A percentile compares a stretch with the other conserved stretches of the same genome.
Evolutionary conservation across 1,140 invertebrate species (phyloP).

Genomic region (Homalodisca vitripennis): DNA sequence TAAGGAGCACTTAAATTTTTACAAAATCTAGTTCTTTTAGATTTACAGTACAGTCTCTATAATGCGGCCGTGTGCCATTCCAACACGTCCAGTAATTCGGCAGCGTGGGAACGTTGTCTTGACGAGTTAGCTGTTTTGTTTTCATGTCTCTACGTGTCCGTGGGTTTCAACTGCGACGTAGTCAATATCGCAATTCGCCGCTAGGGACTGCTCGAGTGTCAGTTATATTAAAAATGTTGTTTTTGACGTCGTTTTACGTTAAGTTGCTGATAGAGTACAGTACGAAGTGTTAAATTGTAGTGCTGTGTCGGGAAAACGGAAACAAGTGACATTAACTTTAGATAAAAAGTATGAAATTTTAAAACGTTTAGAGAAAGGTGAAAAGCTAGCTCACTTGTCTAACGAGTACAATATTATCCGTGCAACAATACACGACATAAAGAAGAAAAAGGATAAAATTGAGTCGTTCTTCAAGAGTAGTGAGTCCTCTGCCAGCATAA

Average conservation of each 20-base stretch:
- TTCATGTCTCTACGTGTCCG: background rate
- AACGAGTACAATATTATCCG: background rate
- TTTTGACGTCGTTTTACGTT: background rate
- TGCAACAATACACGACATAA: background rate
- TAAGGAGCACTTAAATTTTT: too few relatives aligned
- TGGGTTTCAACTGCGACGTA: too few relatives aligned
- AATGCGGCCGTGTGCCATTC: too few relatives aligned
- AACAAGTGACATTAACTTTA: background rate
- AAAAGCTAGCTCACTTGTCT: background rate
- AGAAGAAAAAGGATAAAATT: background rate
- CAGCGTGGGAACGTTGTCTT: background rate
- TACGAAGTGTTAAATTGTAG: background rate
- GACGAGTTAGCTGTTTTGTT: background rate
- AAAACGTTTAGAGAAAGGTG: too few relatives aligned
- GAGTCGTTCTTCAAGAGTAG: too few relatives aligned
- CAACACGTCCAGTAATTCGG: too few relatives aligned
- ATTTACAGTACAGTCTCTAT: background rate
- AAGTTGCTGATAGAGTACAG: background rate
- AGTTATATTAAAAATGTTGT: background rate
- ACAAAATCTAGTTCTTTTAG: too few relatives aligned
- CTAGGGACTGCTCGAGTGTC: background rate
- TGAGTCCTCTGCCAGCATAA: too few relatives aligned
- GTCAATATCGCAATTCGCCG: background rate
- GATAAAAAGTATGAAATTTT: too few relatives aligned
- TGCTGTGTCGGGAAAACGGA: background rate